These are phyloP conservation scores for Nycticebus coucang DNA, from an alignment of 2,113 vertebrate genomes.

Conservation along the genomic window DNA sequence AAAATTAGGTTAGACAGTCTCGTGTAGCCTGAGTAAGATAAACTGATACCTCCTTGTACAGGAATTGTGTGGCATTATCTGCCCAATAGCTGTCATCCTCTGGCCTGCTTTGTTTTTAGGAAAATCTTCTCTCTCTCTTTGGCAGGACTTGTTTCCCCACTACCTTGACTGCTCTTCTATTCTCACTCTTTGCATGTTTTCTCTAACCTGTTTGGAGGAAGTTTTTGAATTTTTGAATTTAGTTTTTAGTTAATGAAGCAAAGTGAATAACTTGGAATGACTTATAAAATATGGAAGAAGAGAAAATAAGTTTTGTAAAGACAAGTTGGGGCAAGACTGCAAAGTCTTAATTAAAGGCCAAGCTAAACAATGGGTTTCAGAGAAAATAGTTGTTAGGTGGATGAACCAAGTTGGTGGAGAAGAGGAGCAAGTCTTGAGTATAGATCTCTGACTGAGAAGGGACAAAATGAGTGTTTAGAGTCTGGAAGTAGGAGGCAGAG, in stretches of 20 bases:
- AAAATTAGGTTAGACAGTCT: too few relatives aligned
- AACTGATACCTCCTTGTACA: not conserved
- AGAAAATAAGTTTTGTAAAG: not conserved
- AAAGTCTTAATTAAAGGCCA: not conserved
- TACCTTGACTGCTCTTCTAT: not conserved
- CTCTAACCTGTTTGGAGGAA: not conserved
- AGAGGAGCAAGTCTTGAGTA: not conserved
- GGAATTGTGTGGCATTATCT: not conserved
- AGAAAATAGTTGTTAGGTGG: not conserved
- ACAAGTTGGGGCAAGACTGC: not conserved
- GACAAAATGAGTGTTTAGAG: not conserved
- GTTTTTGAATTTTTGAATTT: not conserved
- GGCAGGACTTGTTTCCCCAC: not conserved
- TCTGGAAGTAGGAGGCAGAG: too few relatives aligned
- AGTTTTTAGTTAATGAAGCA: not conserved
- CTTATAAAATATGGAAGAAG: not conserved
- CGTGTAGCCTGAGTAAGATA: not conserved
- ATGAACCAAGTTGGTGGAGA: not conserved
- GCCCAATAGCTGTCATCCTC: not conserved
- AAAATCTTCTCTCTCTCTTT: not conserved
- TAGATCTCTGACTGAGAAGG: not conserved
- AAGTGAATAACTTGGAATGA: not conserved
- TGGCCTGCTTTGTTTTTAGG: not conserved
- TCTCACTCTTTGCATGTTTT: not conserved
- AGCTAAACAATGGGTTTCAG: not conserved